Percentiles rank a stretch among this genome's conserved stretches.
Evolutionary conservation across 1,140 invertebrate genomes (phyloP).

Genomic region (Caenorhabditis brenneri): DNA sequence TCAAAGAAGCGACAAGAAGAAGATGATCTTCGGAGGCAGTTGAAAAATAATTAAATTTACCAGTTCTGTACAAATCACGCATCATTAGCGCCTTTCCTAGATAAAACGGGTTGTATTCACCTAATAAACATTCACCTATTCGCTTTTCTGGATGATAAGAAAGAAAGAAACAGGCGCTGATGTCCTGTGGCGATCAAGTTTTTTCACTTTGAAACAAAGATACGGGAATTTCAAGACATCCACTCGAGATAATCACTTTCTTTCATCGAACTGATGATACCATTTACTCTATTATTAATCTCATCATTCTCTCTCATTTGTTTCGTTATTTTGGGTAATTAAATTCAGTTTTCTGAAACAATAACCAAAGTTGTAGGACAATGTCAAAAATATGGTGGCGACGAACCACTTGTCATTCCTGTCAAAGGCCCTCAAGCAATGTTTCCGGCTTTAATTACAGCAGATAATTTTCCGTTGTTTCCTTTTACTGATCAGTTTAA

Average conservation of each 20-base stretch:
- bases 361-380: neutral
- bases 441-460: constrained; percentile 58
- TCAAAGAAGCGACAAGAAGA: constrained; percentile 33
- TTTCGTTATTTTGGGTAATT: neutral
- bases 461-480: constrained; percentile 60
- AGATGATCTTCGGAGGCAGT: neutral
- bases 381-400: constrained; percentile 55
- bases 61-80: neutral
- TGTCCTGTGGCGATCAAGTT: constrained; percentile 3
- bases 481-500: constrained; percentile 62
- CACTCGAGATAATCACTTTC: neutral
- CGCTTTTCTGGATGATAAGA: neutral
- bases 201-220: constrained; percentile 5
- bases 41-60: neutral
- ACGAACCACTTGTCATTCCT: constrained; percentile 58
- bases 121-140: constrained; percentile 3
- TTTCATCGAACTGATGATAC: neutral
- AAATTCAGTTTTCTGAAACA: neutral
- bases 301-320: neutral
- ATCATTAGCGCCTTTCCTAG: neutral
- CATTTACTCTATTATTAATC: neutral
- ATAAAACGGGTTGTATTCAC: neutral
- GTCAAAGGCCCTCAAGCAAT: constrained; percentile 49
- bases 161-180: neutral
- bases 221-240: neutral